Evolutionary conservation across 2,888 invertebrate species (phyloP), one percentile per base, ranked within the genome.

Genomic region (Daptonema setosum): DNA sequence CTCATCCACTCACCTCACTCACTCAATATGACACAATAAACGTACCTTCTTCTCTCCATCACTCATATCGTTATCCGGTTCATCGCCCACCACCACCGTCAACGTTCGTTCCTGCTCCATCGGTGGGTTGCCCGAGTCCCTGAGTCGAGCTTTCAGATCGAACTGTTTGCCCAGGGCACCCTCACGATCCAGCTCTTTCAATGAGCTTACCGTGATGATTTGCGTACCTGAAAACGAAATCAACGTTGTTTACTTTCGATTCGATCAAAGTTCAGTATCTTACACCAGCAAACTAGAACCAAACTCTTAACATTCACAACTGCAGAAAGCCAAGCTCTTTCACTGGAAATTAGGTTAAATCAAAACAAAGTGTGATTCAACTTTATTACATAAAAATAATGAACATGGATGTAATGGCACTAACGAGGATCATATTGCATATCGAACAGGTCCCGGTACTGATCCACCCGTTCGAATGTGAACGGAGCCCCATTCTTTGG

Each of bases 61-160:
- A 70, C 86, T 86, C 87, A 95, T 97, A 75, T 88, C 87, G 73
- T 95, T 93, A 72, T 95, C 95, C n/a, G n/a, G n/a, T n/a, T n/a
- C 84, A 73, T 97, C 95, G 26, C 93, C 93, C 65, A 97, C 93
- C 54, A 91, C 86, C 28, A 90, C 86, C n/a, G 65, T 63, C 26
- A 71, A 65, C 25, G 62, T 62, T 11, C 66, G 63, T 35, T 60
- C 59, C 52, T 64, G 64, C 24, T 60, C 71, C 69, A 56, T 68
- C 66, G 54, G 70, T 68, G 90, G 88, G 63, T 85, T 86, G 47
- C 93, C 91, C 65, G 87, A 85, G 76, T 97, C 97, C 73, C 86
- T 88, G 70, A 97, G 91, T 28, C 91, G 84, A 67, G 97, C 90
- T 1, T 95, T 95, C 67, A 97, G 86, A 65, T 87, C 79, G 71